Evolutionary conservation across 1,140 invertebrate species (phyloP), one percentile per base, ranked within the genome.

Genomic region (Bombus vancouverensis): DNA sequence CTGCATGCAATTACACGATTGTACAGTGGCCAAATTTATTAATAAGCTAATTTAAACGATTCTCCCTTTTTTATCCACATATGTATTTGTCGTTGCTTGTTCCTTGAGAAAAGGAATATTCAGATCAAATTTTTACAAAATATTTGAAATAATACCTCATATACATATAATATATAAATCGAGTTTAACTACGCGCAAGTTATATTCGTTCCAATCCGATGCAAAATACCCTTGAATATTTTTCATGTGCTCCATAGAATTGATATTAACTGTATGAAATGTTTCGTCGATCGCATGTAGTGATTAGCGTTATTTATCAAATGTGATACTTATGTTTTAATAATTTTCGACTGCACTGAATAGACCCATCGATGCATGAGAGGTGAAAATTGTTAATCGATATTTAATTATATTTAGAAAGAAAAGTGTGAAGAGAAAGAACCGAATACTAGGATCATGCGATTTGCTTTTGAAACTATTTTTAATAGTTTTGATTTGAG

Each of bases 281-380:
- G 42, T 15, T 84, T 62, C 68, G 57, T 68, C 32, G 42, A 39
- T 73, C 71, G 72, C 47, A 53, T 44, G 42, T 57, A 73, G n/a
- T 57, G 70, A 85, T 77, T 90, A 91, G 81, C 81, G 73, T 87
- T 65, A 92, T 89, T 89, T 85, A 86, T 86, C 88, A 85, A 90
- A 91, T 93, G 92, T 93, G 92, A 93, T 93, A 93, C 87, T 92
- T 92, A 91, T 87, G 80, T 93, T 93, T 42, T 53, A 37, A 42
- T 84, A 44, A 76, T 86, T 59, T 28, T 87, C 59, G 37, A 78
- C 28, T 47, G 66, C 76, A 44, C 74, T 39, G 59, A 70, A 78
- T 75, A 47, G 37, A 34, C 44, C 34, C 13, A 75, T 88, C n/a
- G 62, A 79, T 59, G 32, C 62, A 77, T 28, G 76, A 53, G 34